phyloP scores from a whole-genome alignment of 2,888 invertebrate species.

The Sphaerophoria rueppellii region DNA sequence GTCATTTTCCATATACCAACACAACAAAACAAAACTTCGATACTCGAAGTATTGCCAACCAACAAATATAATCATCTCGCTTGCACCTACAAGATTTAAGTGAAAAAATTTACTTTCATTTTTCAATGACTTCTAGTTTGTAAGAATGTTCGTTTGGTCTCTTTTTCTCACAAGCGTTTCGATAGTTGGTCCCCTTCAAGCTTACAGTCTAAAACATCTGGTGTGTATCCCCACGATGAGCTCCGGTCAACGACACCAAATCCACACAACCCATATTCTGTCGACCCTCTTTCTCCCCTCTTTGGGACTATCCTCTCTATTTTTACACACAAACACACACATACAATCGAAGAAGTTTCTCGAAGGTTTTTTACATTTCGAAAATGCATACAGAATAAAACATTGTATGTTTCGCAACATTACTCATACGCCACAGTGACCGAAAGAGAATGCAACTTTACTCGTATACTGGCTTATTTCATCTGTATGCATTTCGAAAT shows the following conservation, averaged over 20 bases:
- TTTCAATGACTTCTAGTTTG: conserved; percentile 81
- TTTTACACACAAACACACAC: conserved; percentile 75
- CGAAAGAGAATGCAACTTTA: conserved; percentile 53
- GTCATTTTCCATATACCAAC: conserved; percentile 45
- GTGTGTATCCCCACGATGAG: conserved; percentile 62
- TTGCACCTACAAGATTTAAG: conserved; percentile 23
- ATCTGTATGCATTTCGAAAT: conserved; percentile 46
- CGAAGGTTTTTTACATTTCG: conserved; percentile 79
- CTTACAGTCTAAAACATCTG: conserved; percentile 27
- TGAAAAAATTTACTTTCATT: conserved; percentile 81
- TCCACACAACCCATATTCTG: conserved; percentile 36
- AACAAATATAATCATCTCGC: conserved; percentile 3
- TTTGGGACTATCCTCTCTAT: background rate
- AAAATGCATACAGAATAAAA: conserved; percentile 40
- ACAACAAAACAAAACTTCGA: conserved; percentile 43
- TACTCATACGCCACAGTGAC: conserved; percentile 62
- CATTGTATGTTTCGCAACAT: conserved; percentile 69
- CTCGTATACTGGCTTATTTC: no score
- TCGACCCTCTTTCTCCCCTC: no score
- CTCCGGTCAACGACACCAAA: conserved; percentile 72
- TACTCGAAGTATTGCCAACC: conserved; percentile 46
- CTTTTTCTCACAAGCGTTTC: background rate
- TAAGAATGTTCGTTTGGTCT: conserved; percentile 30
- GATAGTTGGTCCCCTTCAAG: conserved; percentile 15
- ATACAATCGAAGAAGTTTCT: conserved; percentile 77